Evolutionary conservation across 2,888 invertebrate species (phyloP), one percentile per base, ranked within the genome.

Genomic region (Leptinotarsa tumamoca): DNA sequence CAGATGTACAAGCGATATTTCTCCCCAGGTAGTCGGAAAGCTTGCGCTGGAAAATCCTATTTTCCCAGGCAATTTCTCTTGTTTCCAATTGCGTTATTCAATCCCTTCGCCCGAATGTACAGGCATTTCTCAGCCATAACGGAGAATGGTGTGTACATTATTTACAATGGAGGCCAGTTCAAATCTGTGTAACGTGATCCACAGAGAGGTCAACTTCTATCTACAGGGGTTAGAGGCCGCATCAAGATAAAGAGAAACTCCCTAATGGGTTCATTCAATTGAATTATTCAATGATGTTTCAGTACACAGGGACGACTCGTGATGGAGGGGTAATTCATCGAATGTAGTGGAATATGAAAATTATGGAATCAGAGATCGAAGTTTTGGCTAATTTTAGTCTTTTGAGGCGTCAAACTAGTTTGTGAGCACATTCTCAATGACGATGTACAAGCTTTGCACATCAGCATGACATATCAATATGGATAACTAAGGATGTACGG

Each of bases 51-150:
- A 33, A 33, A 33, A 7, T 33, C 33, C 7, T 33, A 33, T 33
- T 27, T 67, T 43, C 69, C 75, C n/a, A 67, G 67, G 27, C 68
- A 63, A 67, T 69, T 50, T 17, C 21, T 67, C 18, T 63, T 23
- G 71, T 27, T 33, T 33, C 23, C 58, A 21, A 58, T 21, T 23
- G 23, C 14, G 14, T 27, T 33, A 63, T 33, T n/a, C 5, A 63
- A 27, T 4, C n/a, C 13, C 4, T 63, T 33, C 33, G 2, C 33
- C 5, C 15, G 63, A 63, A n/a, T 63, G 63, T 63, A 63, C 63
- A 33, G 13, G 63, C 63, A 63, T 63, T 27, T 63, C 63, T 33
- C 33, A 17, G 33, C 33, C 27, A 33, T 17, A 7, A 17, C 33
- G n/a, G 33, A 63, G 63, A 63, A 63, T 33, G 1, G 63, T 63